Evolutionary conservation across 2,797 vertebrate genomes (phyloP).

Genomic region (Philypnodon macrostomus): DNA sequence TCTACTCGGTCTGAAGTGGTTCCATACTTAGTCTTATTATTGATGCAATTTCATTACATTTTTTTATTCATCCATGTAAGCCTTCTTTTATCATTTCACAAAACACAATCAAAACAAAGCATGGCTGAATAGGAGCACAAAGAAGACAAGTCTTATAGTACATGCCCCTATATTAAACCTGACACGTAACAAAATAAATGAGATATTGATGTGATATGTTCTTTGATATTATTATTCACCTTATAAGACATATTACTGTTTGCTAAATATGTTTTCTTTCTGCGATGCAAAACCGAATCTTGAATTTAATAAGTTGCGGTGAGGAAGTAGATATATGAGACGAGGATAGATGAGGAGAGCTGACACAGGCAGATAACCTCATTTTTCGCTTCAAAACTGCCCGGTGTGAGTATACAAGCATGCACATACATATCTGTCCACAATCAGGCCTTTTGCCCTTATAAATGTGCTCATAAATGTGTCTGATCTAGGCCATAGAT

Average conservation of each 20-base stretch:
- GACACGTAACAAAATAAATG: too few relatives aligned
- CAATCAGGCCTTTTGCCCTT: conserved; percentile 43
- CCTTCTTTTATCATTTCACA: too few relatives aligned
- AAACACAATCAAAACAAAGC: too few relatives aligned
- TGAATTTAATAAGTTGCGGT: conserved; percentile 29
- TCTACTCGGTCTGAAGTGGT: too few relatives aligned
- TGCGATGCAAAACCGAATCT: conserved; percentile 35
- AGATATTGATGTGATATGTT: background rate
- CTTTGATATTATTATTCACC: conserved; percentile 36
- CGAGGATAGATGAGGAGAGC: conserved; percentile 29
- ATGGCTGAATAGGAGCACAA: too few relatives aligned
- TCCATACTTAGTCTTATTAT: conserved; percentile 13
- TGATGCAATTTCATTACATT: too few relatives aligned
- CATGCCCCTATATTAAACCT: too few relatives aligned
- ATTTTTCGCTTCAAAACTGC: conserved; percentile 27
- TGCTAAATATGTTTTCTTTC: conserved; percentile 31
- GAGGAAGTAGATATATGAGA: conserved; percentile 44
- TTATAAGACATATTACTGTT: conserved; percentile 30
- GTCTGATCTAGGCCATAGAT: conserved; percentile 38
- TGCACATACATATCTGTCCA: conserved; percentile 17
- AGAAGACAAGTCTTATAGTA: too few relatives aligned
- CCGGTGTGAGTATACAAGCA: background rate
- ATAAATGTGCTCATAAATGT: conserved; percentile 54
- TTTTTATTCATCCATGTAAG: too few relatives aligned
- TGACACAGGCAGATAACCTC: conserved; percentile 40